phyloP scores from a whole-genome alignment of 2,888 invertebrate genomes.

The Meganola albula region DNA sequence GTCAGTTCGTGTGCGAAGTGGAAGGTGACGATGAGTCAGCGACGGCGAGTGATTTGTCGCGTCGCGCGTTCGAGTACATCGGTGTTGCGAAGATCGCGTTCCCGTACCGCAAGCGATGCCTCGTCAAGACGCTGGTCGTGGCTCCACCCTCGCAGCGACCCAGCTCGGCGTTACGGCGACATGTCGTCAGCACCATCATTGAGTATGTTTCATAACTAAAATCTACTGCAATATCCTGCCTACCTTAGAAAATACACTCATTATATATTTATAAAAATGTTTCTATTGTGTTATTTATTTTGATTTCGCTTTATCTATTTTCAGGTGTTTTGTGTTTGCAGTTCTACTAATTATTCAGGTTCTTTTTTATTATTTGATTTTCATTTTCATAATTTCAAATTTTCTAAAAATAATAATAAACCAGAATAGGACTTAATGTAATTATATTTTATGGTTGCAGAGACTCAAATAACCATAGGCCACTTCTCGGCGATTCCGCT shows the following conservation, averaged over 20 bases:
- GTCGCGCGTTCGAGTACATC: conserved; percentile 64
- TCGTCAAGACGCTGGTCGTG: conserved; percentile 87
- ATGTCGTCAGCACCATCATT: conserved; percentile 91
- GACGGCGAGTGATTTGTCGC: conserved; percentile 40
- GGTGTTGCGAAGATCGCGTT: conserved; percentile 63
- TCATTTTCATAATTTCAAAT: neutral
- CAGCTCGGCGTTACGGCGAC: conserved; percentile 86
- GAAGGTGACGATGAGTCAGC: conserved; percentile 85
- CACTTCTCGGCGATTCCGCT: conserved; percentile 93
- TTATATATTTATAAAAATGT: no score
- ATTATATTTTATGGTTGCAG: conserved; percentile 54
- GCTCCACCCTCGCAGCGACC: conserved; percentile 90
- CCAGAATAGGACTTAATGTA: neutral
- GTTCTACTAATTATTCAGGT: conserved; percentile 22
- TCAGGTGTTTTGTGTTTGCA: conserved; percentile 21
- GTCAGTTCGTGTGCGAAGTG: conserved; percentile 95
- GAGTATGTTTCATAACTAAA: conserved; percentile 78
- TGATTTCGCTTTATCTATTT: conserved; percentile 16
- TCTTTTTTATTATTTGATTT: conserved; percentile 17
- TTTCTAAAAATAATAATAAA: neutral
- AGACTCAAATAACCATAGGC: conserved; percentile 95
- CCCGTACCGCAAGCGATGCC: conserved; percentile 88
- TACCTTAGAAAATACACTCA: no score
- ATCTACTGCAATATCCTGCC: no score
- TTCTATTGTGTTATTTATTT: conserved; percentile 29